A percentile compares a stretch with the other conserved stretches of the same genome.
These are phyloP conservation scores for Mimumesa dahlbomi DNA, from an alignment of 2,888 invertebrate species.

Conservation along the genomic window DNA sequence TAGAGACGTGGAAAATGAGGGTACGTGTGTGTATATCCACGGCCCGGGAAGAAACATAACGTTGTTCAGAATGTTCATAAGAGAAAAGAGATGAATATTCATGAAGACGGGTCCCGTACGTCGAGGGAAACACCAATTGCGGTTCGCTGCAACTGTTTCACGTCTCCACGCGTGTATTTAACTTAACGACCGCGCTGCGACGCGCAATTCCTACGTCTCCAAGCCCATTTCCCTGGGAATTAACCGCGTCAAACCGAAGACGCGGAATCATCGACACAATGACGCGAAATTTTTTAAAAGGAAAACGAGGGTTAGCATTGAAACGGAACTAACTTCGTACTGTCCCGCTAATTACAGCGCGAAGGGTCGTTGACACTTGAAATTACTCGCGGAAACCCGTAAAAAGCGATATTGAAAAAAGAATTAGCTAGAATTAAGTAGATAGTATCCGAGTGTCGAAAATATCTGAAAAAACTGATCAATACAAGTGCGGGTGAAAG, in stretches of 20 bases:
- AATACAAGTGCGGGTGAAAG: no score
- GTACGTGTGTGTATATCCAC: constrained; percentile 8
- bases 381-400: no score
- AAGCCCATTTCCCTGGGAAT: constrained; percentile 30
- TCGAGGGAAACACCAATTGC: constrained; percentile 44
- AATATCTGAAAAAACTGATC: no score
- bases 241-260: constrained; percentile 32
- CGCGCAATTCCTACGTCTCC: constrained; percentile 25
- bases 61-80: constrained; percentile 47
- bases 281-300: background rate
- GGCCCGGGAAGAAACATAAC: constrained; percentile 8
- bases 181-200: constrained; percentile 48
- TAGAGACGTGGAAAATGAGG: background rate
- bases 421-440: no score
- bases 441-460: no score
- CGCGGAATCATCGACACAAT: background rate
- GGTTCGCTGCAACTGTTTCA: constrained; percentile 32
- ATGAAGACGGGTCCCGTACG: constrained; percentile 30
- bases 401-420: no score
- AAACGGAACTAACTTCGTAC: no score
- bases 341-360: no score
- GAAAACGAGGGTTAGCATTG: background rate
- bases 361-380: no score
- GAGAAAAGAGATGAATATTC: constrained; percentile 55
- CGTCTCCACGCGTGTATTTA: constrained; percentile 42